Conservation (phyloP, 2,797 vertebrate genomes). For the Bradypodion ventrale region DNA sequence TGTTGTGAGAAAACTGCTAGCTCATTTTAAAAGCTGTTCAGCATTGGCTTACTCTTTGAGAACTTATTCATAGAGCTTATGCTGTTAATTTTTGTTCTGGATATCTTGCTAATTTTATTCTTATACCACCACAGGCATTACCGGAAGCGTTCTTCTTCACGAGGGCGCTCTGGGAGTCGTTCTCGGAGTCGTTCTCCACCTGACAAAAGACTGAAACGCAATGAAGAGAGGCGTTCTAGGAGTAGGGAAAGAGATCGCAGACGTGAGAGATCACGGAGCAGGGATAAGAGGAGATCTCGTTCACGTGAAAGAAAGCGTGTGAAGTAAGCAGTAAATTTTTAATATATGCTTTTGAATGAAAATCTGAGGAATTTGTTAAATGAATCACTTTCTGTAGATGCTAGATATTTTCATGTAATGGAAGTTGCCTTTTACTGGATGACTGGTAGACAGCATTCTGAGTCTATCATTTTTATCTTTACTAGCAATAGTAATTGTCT, state of each 20-base stretch:
- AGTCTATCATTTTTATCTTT: not conserved
- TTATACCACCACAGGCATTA: conserved; percentile 83
- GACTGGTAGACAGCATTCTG: not conserved
- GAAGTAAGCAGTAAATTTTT: conserved; percentile 72
- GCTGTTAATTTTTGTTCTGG: fast-evolving
- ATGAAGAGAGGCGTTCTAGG: conserved; percentile 84
- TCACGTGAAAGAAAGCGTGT: conserved; percentile 92
- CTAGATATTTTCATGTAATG: not conserved
- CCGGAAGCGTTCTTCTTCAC: conserved; percentile 90
- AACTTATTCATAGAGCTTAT: not conserved
- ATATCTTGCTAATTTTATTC: fast-evolving
- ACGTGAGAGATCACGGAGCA: conserved; percentile 85
- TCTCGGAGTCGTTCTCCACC: conserved; percentile 92
- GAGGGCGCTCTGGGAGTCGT: conserved; percentile 88
- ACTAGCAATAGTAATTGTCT: not conserved
- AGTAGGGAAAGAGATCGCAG: conserved; percentile 86
- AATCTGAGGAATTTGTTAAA: fast-evolving
- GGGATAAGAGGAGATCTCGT: conserved; percentile 90
- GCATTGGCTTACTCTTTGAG: not conserved
- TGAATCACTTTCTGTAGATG: not conserved
- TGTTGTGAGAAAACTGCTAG: not conserved
- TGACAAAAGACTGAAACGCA: conserved; percentile 92
- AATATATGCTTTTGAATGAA: not conserved
- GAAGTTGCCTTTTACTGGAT: not conserved
- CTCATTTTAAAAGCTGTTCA: not conserved